phyloP scores from a whole-genome alignment of 1,140 invertebrate genomes.

The fruit fly (Drosophila melanogaster) region DNA sequence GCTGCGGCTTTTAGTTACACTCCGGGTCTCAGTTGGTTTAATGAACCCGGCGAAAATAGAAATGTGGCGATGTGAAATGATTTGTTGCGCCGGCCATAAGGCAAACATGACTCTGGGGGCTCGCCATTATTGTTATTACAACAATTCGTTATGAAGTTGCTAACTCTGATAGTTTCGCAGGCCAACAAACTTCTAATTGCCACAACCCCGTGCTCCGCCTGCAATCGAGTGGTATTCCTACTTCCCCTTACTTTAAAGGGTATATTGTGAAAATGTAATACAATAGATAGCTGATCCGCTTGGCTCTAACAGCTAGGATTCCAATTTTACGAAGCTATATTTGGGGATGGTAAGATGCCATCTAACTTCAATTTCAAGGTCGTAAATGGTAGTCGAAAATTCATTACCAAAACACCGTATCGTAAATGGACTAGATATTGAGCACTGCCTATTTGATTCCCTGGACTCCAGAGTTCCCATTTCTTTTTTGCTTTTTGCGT shows the following conservation, averaged over 20 bases:
- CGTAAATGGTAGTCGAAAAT: not conserved
- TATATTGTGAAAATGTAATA: too few species aligned
- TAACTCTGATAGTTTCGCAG: conserved; percentile 44
- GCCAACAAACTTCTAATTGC: conserved; percentile 78
- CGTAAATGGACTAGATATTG: not conserved
- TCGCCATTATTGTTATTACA: conserved; percentile 65
- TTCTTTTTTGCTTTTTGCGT: conserved; percentile 10
- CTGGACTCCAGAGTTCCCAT: not conserved
- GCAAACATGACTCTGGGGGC: conserved; percentile 55
- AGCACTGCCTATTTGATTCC: not conserved
- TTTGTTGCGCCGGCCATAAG: conserved; percentile 63
- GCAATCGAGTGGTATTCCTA: conserved; percentile 46
- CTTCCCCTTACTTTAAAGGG: conserved; percentile 1
- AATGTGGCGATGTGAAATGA: conserved; percentile 70
- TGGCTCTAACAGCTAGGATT: not conserved
- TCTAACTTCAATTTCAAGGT: not conserved
- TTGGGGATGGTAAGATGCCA: not conserved
- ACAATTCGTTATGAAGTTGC: conserved; percentile 63
- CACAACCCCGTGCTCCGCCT: conserved; percentile 43
- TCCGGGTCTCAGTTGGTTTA: conserved; percentile 66
- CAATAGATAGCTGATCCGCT: too few species aligned
- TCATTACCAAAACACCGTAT: not conserved
- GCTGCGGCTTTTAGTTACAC: conserved; percentile 62
- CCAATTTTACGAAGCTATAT: not conserved
- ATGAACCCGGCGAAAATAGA: conserved; percentile 65